Conservation (phyloP, 2,888 invertebrate species). For the Cabera pusaria region DNA sequence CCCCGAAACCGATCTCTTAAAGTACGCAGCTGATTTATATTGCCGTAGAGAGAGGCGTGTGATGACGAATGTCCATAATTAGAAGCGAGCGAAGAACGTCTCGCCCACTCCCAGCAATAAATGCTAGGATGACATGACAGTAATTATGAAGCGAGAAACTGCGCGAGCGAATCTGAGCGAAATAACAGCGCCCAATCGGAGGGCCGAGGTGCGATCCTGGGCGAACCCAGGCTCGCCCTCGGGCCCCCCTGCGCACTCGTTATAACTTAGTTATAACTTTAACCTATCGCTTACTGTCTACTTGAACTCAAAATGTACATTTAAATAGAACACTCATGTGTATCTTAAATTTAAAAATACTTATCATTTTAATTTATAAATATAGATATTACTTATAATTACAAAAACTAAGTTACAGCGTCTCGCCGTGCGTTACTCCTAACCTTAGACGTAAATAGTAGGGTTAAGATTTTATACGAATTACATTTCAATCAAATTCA, state of each 20-base stretch:
- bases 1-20: conserved; percentile 43
- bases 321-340: conserved; percentile 74
- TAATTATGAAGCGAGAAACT: conserved; percentile 29
- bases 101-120: conserved; percentile 6
- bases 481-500: conserved; percentile 49
- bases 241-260: conserved; percentile 39
- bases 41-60: conserved; percentile 39
- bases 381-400: conserved; percentile 77
- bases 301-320: conserved; percentile 77
- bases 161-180: conserved; percentile 74
- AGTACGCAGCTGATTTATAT: conserved; percentile 30
- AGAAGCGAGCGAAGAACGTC: conserved; percentile 19
- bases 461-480: conserved; percentile 60
- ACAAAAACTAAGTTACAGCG: conserved; percentile 66
- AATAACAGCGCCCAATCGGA: conserved; percentile 56
- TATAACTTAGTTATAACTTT: conserved; percentile 34
- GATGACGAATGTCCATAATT: conserved; percentile 35
- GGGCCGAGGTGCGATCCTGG: conserved; percentile 31
- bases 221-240: conserved; percentile 13
- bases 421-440: conserved; percentile 63
- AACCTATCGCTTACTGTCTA: conserved; percentile 57
- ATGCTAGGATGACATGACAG: conserved; percentile 19
- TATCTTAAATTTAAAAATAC: conserved; percentile 69
- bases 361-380: conserved; percentile 72
- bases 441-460: conserved; percentile 73